Percentiles rank a stretch among this genome's conserved stretches.
phyloP scores from a whole-genome alignment of 2,797 vertebrate species.

The Coreius guichenoti region DNA sequence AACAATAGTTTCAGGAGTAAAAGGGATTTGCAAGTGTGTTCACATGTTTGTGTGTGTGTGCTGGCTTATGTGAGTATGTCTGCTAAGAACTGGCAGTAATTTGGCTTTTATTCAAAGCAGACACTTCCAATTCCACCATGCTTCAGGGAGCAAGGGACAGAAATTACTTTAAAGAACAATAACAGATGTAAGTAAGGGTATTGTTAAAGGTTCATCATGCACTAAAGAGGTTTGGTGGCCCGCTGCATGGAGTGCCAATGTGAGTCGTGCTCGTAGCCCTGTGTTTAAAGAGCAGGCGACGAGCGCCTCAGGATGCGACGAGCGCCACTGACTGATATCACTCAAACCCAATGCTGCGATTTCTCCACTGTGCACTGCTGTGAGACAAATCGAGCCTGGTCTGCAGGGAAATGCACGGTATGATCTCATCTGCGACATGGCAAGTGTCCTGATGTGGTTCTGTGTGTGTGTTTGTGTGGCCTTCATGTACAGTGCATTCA shows the following conservation, averaged over 20 bases:
- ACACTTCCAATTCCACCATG: slow-evolving; percentile 48
- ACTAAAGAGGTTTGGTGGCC: slow-evolving; percentile 48
- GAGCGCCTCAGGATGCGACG: slow-evolving; percentile 42
- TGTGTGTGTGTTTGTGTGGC: background rate
- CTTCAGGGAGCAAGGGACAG: slow-evolving; percentile 43
- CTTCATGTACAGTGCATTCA: background rate
- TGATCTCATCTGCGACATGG: slow-evolving; percentile 3
- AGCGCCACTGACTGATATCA: slow-evolving; percentile 43
- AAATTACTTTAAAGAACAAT: slow-evolving; percentile 56
- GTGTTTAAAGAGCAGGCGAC: slow-evolving; percentile 46
- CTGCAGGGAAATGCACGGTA: background rate
- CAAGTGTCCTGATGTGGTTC: background rate
- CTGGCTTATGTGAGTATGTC: slow-evolving; percentile 23
- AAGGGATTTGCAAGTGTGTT: slow-evolving; percentile 4
- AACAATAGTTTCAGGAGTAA: slow-evolving; percentile 29
- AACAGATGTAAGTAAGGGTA: slow-evolving; percentile 48
- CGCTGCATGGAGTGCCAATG: slow-evolving; percentile 21
- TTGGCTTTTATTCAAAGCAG: slow-evolving; percentile 50
- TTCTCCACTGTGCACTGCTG: slow-evolving; percentile 24
- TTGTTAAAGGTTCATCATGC: slow-evolving; percentile 54
- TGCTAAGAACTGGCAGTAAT: slow-evolving; percentile 31
- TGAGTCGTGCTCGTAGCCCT: slow-evolving; percentile 17
- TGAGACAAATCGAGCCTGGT: slow-evolving; percentile 11
- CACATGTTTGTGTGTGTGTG: slow-evolving; percentile 8
- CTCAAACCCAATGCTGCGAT: slow-evolving; percentile 27